Base-by-base conservation (phyloP, 2,113 vertebrate species). In the Myiopsitta monachus region DNA sequence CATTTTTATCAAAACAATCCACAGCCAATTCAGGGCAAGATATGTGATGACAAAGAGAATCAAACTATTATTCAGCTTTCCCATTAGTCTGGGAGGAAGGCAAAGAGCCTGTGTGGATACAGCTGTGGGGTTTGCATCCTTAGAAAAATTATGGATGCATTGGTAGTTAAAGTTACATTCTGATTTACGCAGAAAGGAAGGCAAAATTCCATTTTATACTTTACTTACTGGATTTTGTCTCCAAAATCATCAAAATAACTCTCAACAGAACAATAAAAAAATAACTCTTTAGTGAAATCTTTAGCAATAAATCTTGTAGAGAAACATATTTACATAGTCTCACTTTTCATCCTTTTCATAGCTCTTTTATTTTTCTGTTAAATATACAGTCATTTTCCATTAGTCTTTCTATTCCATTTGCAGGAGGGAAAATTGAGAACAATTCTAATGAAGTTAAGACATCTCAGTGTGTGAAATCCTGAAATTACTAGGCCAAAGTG, bases 401-500 rank as follows among this genome's bases (percentile, higher is more conserved):
- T 54, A 54, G 5, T 38, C 7, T 63, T 77, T 73, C 18, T 44
- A 13, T 22, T 70, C 6, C 14, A 39, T 43, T 87, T 89, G 4
- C 15, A 46, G 26, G 8, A 76, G 36, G 39, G 26, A 78, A 87
- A 63, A 31, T 21, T 51, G 24, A 52, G 5, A 91, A 41, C 55
- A 73, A n/a, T 36, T n/a, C 30, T 76, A 61, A 88, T n/a, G 24
- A 89, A 75, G 7, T 39, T 33, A 61, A 33, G 30, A 54, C 3
- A 52, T 33, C 18, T 28, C 5, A 22, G 3, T 41, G 21, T 26
- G 9, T 49, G 17, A 86, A 80, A 69, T 57, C 8, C 11, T 31
- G 22, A 26, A 11, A 33, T 83, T 73, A 66, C 12, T 68, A 23
- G 19, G 4, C 26, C 1, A 0, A 87, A 88, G 23, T 0, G 0